A percentile compares a stretch with the other conserved stretches of the same genome.
Evolutionary conservation across 2,113 vertebrate species (phyloP).

Genomic region (Odocoileus virginianus): DNA sequence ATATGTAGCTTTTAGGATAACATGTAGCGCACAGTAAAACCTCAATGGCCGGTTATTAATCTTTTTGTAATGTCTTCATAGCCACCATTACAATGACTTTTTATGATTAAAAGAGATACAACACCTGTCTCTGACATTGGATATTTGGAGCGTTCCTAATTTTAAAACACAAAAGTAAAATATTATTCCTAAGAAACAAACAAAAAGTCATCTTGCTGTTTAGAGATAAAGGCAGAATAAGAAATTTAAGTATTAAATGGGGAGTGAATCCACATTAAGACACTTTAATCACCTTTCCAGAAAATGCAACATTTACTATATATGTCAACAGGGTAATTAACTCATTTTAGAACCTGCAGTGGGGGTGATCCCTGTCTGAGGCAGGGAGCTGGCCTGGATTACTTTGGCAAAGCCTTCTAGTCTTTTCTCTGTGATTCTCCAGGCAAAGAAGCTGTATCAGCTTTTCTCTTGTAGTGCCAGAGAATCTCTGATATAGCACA

Average conservation of each 20-base stretch:
- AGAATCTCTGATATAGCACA: slow-evolving; percentile 39
- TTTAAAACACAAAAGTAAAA: slow-evolving; percentile 49
- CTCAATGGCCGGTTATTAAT: background rate
- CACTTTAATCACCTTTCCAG: background rate
- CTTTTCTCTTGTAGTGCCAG: background rate
- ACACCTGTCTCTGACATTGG: background rate
- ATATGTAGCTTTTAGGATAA: background rate
- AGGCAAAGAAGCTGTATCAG: slow-evolving; percentile 41
- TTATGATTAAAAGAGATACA: slow-evolving; percentile 23
- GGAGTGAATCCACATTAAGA: background rate
- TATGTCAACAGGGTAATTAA: background rate
- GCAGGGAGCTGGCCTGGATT: background rate
- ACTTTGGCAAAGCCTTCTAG: background rate
- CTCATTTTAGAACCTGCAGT: background rate
- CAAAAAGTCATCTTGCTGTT: background rate
- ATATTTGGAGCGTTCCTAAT: background rate
- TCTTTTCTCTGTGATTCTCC: slow-evolving; percentile 28
- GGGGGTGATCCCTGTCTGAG: background rate
- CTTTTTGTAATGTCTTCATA: background rate
- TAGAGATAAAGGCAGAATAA: slow-evolving; percentile 5
- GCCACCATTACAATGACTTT: background rate
- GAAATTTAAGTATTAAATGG: background rate
- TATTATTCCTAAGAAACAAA: slow-evolving; percentile 10
- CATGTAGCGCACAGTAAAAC: background rate
- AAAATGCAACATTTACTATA: background rate